Conservation (phyloP, 2,113 vertebrate genomes). For the Semicossyphus pulcher region DNA sequence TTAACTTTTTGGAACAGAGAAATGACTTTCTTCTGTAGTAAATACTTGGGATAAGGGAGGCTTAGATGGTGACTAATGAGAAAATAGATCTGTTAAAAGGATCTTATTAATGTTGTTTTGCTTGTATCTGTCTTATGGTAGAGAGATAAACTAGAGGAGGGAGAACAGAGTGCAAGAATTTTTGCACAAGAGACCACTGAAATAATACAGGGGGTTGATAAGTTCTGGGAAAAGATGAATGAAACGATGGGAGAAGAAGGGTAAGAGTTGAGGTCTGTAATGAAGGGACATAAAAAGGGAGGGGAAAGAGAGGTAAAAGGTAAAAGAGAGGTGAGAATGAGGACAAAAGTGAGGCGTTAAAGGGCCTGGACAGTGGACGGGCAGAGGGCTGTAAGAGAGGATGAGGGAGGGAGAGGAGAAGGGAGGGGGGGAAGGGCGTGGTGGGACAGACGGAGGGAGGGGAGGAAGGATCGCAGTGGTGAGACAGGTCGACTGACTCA, state of each 20-base stretch:
- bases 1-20: no score
- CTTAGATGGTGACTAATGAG: no score
- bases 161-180: background rate
- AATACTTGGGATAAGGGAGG: no score
- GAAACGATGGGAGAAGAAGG: slow-evolving; percentile 7
- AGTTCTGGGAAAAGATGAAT: background rate
- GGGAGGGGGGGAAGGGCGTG: slow-evolving; percentile 39
- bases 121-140: no score
- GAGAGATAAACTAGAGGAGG: background rate
- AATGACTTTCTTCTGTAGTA: no score
- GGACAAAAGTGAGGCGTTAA: background rate
- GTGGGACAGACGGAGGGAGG: slow-evolving; percentile 38
- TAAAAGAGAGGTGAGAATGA: slow-evolving; percentile 26
- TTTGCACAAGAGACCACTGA: background rate
- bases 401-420: slow-evolving; percentile 1
- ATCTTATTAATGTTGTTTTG: no score
- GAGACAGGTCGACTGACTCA: slow-evolving; percentile 74
- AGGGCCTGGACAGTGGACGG: slow-evolving; percentile 2
- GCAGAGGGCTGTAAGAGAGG: slow-evolving; percentile 1
- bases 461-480: slow-evolving; percentile 42
- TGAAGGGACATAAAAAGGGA: background rate
- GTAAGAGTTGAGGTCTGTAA: slow-evolving; percentile 13
- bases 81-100: no score
- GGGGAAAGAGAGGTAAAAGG: slow-evolving; percentile 21
- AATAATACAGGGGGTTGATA: background rate